Evolutionary conservation across 2,797 vertebrate species (phyloP), one percentile per base, ranked within the genome.

Genomic region (Stomatorhinus walkeri): DNA sequence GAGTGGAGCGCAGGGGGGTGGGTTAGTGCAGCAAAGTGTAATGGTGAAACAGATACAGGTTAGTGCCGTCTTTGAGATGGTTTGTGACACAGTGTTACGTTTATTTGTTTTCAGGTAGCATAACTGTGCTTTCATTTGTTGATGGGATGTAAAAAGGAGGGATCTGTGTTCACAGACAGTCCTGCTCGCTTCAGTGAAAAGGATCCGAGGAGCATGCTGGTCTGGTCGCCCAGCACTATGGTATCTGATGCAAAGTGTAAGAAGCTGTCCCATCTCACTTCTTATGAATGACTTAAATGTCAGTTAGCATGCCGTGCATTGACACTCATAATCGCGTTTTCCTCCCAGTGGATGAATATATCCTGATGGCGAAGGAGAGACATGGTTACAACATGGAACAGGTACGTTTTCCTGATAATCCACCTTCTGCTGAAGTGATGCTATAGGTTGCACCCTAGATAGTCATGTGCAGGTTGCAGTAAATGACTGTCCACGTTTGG

Each of bases 341-440:
- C 32, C 9, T 19, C 32, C 12, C 93, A 98, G 97, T 98, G 94
- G 97, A 98, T 88, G 97, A 98, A 91, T 98, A 98, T 92, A 97
- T 98, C 40, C 93, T 96, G 0, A 97, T 98, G 97, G 97, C 97
- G 14, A 98, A 98, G 92, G 97, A 98, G 93, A 98, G 97, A 91
- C 97, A 98, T 0, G 97, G 97, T 49, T 98, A 98, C 94, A 98
- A 98, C 92, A 97, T 98, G 87, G 97, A 98, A 93, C 97, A 98
- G 97, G 97, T 97, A 92, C 40, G 32, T 28, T 79, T 28, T 88
- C 68, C 81, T 51, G 49, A 5, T 32, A 7, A 24, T 51, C 10
- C 10, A 5, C 4, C 14, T n/a, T 87, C 51, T 19, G 28, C 49
- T 48, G 40, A 12, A 22, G 19, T 36, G 46, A 12, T 24, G 28